Percentiles rank a stretch among this genome's conserved stretches.
phyloP scores from a whole-genome alignment of 2,113 vertebrate species.

The Donacobius atricapilla region DNA sequence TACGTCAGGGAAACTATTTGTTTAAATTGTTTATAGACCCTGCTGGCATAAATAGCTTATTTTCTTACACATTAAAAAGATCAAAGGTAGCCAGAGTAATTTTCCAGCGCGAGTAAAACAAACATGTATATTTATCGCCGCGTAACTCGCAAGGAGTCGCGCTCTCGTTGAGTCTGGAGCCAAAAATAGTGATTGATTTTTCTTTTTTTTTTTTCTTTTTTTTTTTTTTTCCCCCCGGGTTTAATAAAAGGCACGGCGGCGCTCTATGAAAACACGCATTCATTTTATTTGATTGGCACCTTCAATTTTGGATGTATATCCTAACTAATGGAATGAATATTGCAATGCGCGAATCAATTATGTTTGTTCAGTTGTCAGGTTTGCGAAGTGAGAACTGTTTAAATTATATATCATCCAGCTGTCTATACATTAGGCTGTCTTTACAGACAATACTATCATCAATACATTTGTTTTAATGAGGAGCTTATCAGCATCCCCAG shows the following conservation, averaged over 20 bases:
- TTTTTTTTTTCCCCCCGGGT: background rate
- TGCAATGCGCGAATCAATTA: slow-evolving; percentile 61
- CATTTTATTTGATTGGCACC: slow-evolving; percentile 69
- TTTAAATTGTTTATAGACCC: slow-evolving; percentile 12
- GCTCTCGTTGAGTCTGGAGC: background rate
- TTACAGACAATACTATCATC: slow-evolving; percentile 4
- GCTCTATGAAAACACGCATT: slow-evolving; percentile 45
- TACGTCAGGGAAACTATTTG: slow-evolving; percentile 1
- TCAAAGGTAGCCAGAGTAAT: slow-evolving; percentile 46
- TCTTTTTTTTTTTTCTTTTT: slow-evolving; percentile 12
- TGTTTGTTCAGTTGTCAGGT: slow-evolving; percentile 60
- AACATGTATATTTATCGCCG: slow-evolving; percentile 16
- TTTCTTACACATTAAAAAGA: slow-evolving; percentile 43
- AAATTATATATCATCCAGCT: slow-evolving; percentile 43
- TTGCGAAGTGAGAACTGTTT: slow-evolving; percentile 54
- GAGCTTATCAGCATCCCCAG: background rate
- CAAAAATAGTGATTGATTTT: slow-evolving; percentile 51
- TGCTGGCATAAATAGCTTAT: slow-evolving; percentile 31
- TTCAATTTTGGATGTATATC: slow-evolving; percentile 61
- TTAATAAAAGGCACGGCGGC: slow-evolving; percentile 57
- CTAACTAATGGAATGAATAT: slow-evolving; percentile 65
- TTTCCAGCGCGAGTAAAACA: background rate
- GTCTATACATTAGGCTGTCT: background rate
- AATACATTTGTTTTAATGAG: slow-evolving; percentile 36
- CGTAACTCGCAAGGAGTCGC: background rate